Evolutionary conservation across 2,888 invertebrate genomes (phyloP), one percentile per base, ranked within the genome.

Genomic region (Micoletzkya japonica): DNA sequence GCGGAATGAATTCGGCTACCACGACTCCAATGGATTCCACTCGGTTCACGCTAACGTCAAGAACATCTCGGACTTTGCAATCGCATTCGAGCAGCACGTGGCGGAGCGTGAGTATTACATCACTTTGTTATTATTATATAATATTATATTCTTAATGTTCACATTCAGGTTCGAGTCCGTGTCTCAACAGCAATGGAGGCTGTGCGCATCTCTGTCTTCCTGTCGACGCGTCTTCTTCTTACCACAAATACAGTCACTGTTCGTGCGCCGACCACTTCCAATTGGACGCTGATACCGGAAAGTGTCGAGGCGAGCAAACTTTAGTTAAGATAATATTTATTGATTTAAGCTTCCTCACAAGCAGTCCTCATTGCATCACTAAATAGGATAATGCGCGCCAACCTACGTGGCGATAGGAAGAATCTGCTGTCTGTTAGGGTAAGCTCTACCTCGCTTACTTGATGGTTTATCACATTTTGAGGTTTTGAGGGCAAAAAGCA

Each of bases 31-130:
- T 36, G 64, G 64, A 26, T 66, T 66, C 32, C 64, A 66, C 30
- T 66, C 64, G 14, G 54, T 66, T 1, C 64, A 66, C 54, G 64
- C 64, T 14, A 54, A 54, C 2, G 52, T 66, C 26, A 66, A 66
- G 64, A 54, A 28, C 20, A 54, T 37, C 20, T 4, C 32, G 7
- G 64, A 52, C 24, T 54, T 66, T 7, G 30, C 50, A 17, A n/a
- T n/a, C n/a, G n/a, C n/a, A n/a, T n/a, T n/a, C n/a, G n/a, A n/a
- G n/a, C n/a, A n/a, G n/a, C n/a, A n/a, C n/a, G n/a, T n/a, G n/a
- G n/a, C n/a, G n/a, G n/a, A n/a, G n/a, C n/a, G n/a, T n/a, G n/a
- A n/a, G n/a, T n/a, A n/a, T n/a, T n/a, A n/a, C n/a, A n/a, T n/a
- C n/a, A n/a, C n/a, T n/a, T n/a, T n/a, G n/a, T n/a, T n/a, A n/a